Conservation (phyloP, 2,797 vertebrate species). For the Diglossa cyanea region DNA sequence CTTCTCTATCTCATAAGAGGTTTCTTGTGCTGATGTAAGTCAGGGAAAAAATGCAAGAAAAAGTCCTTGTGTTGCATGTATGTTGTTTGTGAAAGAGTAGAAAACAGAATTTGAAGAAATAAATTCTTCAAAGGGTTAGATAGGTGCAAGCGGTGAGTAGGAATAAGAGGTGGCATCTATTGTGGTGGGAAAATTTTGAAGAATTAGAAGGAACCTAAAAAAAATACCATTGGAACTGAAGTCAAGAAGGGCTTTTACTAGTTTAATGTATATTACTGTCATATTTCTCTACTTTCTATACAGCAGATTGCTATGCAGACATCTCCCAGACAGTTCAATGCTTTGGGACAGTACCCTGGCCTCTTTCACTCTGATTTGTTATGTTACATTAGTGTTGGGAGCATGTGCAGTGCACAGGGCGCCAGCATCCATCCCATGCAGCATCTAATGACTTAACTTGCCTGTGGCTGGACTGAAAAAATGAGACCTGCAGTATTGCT, state of each 20-base stretch:
- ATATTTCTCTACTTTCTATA: background rate
- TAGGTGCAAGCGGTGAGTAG: background rate
- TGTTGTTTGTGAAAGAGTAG: background rate
- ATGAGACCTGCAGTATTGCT: background rate
- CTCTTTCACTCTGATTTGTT: background rate
- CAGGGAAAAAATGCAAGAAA: background rate
- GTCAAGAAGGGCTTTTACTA: background rate
- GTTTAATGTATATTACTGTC: background rate
- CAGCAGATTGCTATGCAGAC: background rate
- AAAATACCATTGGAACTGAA: background rate
- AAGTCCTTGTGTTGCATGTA: background rate
- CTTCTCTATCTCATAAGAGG: background rate
- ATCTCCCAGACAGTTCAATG: background rate
- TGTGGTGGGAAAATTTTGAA: background rate
- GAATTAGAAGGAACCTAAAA: background rate
- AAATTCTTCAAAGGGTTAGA: background rate
- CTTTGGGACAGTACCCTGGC: rapidly evolving
- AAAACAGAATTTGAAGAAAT: background rate
- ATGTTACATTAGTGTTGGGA: background rate
- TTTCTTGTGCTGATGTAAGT: background rate
- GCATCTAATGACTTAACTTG: background rate
- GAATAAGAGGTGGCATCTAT: background rate
- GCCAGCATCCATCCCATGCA: background rate
- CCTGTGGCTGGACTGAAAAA: background rate
- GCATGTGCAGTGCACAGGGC: no score